These are phyloP conservation scores for Drosophila fungiperda DNA, from an alignment of 2,888 invertebrate species.

Conservation along the genomic window DNA sequence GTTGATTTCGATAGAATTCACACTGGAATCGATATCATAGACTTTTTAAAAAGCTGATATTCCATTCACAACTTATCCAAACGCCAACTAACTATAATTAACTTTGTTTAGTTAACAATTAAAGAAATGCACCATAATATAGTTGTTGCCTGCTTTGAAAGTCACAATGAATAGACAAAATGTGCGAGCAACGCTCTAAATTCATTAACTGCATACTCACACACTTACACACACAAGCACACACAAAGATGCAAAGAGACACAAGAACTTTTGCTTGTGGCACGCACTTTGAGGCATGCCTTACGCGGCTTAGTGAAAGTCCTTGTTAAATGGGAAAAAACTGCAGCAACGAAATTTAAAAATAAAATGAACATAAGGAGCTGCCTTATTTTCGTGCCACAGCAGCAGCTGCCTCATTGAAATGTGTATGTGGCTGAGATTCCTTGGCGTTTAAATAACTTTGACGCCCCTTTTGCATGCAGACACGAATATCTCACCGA, in stretches of 20 bases:
- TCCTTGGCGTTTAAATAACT: conserved; percentile 74
- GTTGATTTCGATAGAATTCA: neutral
- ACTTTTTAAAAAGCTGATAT: neutral
- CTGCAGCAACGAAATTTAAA: conserved; percentile 15
- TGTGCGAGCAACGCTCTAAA: conserved; percentile 56
- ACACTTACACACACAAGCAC: conserved; percentile 8
- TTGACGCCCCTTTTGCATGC: conserved; percentile 66
- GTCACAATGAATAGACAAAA: conserved; percentile 19
- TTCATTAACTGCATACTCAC: conserved; percentile 71
- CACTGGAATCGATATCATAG: neutral
- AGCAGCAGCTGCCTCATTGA: conserved; percentile 36
- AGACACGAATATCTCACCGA: conserved; percentile 8
- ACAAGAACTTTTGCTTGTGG: conserved; percentile 23
- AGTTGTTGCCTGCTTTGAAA: conserved; percentile 18
- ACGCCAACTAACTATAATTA: conserved; percentile 13
- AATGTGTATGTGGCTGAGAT: conserved; percentile 25
- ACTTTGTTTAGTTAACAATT: conserved; percentile 40
- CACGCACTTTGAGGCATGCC: conserved; percentile 46
- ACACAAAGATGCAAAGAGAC: conserved; percentile 18
- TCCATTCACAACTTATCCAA: neutral
- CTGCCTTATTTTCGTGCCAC: conserved; percentile 19
- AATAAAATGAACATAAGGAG: conserved; percentile 24
- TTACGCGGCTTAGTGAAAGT: conserved; percentile 78
- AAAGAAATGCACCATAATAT: conserved; percentile 32
- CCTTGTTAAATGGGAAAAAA: conserved; percentile 53